phyloP scores from a whole-genome alignment of 2,113 vertebrate species.

The Crocuta crocuta region DNA sequence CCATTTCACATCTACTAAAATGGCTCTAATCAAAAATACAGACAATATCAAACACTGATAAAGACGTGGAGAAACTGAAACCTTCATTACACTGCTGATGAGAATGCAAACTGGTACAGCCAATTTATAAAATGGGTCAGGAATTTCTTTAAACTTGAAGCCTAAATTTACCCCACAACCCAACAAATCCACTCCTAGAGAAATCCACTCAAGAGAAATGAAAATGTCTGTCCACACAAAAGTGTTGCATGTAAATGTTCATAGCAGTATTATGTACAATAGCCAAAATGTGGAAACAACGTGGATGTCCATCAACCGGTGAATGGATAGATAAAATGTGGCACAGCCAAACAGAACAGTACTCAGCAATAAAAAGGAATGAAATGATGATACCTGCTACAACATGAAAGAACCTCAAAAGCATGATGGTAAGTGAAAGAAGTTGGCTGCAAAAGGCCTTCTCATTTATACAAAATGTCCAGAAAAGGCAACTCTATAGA shows the following conservation, averaged over 20 bases:
- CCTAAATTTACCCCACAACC: neutral
- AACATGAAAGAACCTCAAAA: neutral
- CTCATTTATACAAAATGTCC: neutral
- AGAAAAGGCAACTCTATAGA: constrained; percentile 1
- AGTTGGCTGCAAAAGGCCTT: neutral
- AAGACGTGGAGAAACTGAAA: neutral
- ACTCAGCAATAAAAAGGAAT: neutral
- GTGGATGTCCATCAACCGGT: neutral
- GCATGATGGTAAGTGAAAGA: neutral
- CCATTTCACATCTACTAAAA: constrained; percentile 1
- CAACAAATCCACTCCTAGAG: neutral
- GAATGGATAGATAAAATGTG: neutral
- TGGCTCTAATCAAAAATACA: neutral
- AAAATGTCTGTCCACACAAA: neutral
- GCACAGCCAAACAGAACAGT: neutral
- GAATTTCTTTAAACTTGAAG: neutral
- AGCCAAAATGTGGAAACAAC: neutral
- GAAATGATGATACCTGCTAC: neutral
- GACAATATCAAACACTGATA: neutral
- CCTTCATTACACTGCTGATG: neutral
- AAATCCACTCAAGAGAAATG: neutral
- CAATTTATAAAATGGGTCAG: neutral
- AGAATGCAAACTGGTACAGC: neutral
- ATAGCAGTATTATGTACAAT: neutral
- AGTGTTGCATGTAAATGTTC: neutral